Conservation (phyloP, 2,113 vertebrate species). For the Toxostoma redivivum region DNA sequence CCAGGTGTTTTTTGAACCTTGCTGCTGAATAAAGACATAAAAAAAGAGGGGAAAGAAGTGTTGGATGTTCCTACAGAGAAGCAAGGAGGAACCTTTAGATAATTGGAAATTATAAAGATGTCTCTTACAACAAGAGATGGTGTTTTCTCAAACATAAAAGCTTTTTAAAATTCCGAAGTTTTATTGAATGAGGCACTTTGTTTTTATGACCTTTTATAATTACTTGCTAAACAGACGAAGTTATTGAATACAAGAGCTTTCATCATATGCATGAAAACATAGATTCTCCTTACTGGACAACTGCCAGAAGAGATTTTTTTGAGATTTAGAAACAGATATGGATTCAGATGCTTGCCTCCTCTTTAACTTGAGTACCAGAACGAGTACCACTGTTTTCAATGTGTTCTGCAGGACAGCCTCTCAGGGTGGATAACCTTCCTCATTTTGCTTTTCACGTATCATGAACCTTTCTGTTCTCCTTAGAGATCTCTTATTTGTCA, state of each 20-base stretch:
- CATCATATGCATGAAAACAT: not conserved
- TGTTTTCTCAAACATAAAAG: not conserved
- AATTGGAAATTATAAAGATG: not conserved
- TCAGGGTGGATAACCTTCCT: not conserved
- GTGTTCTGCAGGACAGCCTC: not conserved
- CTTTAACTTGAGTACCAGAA: not conserved
- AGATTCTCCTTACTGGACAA: not conserved
- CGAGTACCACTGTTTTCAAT: not conserved
- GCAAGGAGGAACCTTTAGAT: not conserved
- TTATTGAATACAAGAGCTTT: not conserved
- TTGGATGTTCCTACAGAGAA: not conserved
- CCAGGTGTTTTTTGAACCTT: not conserved
- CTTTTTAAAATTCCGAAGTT: not conserved
- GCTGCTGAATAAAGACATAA: not conserved
- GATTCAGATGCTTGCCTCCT: not conserved
- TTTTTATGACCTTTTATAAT: not conserved
- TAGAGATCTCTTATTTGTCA: not conserved
- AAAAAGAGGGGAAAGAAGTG: fast-evolving
- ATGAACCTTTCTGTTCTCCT: not conserved
- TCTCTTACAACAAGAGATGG: not conserved
- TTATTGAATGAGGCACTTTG: not conserved
- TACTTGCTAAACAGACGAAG: not conserved
- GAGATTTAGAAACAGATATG: not conserved
- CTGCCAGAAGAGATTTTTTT: not conserved
- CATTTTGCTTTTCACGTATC: not conserved